Evolutionary conservation across 2,113 vertebrate genomes (phyloP), one percentile per base, ranked within the genome.

Genomic region (Neomonachus schauinslandi): DNA sequence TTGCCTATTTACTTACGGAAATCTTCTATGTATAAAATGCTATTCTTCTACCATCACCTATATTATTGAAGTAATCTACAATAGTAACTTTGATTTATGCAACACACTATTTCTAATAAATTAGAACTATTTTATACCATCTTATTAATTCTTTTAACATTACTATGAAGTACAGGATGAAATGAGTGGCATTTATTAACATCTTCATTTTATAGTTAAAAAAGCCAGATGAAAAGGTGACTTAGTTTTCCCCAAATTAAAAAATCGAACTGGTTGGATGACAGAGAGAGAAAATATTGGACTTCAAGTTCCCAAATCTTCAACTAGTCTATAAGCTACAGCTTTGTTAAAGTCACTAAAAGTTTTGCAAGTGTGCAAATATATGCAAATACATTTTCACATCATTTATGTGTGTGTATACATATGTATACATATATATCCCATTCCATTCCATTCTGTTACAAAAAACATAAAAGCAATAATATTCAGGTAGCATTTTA

Each of bases 101-200:
- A 86, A 51, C 28, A 61, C 14, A 22, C 3, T 77, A 3, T 63
- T 31, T 95, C 53, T 42, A 63, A 92, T 61, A 51, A 96, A 77
- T 77, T 91, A 33, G 9, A 93, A 77, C 8, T 67, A 16, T 36
- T 95, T 93, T 86, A 79, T 81, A 71, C 42, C 87, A 61, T 95
- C n/a, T 95, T 91, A 79, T 63, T 86, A 86, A 46, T 97, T 95
- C 33, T 94, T 96, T 95, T 79, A 85, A 18, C 14, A 59, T 63
- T 94, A 18, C 28, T 81, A 0, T 89, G 72, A 89, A 84, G 49
- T 61, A 71, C 2, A 42, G 28, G 33, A 53, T 92, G 19, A 93
- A 92, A 86, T n/a, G 14, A 21, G 22, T 96, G 57, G 1, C 55
- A 57, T 89, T 97, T 83, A 65, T 88, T 51, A 26, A 69, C 39